Conservation (phyloP, 2,888 invertebrate genomes). For the Stenichneumon culpator region DNA sequence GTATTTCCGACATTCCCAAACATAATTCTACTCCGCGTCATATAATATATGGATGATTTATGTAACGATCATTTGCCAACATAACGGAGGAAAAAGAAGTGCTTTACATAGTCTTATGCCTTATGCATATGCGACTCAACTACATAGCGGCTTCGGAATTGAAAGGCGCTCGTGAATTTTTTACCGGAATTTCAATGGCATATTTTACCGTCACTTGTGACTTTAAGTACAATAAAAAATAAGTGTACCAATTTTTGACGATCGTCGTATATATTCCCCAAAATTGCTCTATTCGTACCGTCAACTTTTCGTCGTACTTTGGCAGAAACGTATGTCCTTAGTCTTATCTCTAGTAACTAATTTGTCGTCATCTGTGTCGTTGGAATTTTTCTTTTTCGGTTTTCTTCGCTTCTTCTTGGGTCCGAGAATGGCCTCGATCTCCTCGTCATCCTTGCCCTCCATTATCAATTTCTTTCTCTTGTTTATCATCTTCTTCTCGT, state of each 20-base stretch:
- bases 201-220: constrained; percentile 50
- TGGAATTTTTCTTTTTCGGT: constrained; percentile 68
- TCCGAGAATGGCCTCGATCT: constrained; percentile 88
- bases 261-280: neutral
- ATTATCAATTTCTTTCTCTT: constrained; percentile 94
- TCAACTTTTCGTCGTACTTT: constrained; percentile 38
- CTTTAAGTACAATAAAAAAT: constrained; percentile 57
- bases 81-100: constrained; percentile 33
- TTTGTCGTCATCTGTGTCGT: constrained; percentile 30
- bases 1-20: neutral
- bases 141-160: constrained; percentile 12
- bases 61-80: neutral
- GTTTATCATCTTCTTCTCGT: constrained; percentile 94
- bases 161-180: constrained; percentile 36
- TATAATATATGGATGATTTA: neutral
- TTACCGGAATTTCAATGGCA: constrained; percentile 35
- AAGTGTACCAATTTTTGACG: constrained; percentile 16
- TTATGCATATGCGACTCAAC: neutral
- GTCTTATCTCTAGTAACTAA: constrained; percentile 38
- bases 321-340: constrained; percentile 22
- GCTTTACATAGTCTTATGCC: constrained; percentile 24
- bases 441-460: constrained; percentile 93
- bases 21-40: neutral
- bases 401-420: constrained; percentile 82
- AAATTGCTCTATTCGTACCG: neutral